Conservation (phyloP, 2,888 invertebrate species). For the Tineola bisselliella region DNA sequence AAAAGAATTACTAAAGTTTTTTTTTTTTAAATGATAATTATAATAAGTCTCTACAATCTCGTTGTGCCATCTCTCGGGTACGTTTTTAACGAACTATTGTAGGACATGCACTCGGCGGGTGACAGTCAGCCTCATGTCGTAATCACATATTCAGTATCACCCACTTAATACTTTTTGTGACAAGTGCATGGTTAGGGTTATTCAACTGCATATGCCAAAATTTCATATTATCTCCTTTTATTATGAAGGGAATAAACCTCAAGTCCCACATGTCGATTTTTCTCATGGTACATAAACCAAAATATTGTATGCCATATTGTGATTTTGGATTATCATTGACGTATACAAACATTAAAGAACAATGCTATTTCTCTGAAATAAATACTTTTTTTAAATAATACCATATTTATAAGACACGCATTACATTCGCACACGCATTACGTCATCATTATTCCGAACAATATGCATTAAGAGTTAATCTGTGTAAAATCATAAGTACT, state of each 20-base stretch:
- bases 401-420: too few species aligned
- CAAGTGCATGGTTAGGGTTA: constrained; percentile 35
- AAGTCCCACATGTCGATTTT: constrained; percentile 14
- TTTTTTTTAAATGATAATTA: too few species aligned
- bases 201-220: constrained; percentile 38
- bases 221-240: constrained; percentile 23
- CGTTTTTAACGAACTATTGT: constrained; percentile 48
- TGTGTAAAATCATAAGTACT: background rate
- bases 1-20: too few species aligned
- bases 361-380: too few species aligned
- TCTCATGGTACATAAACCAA: constrained; percentile 10
- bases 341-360: too few species aligned
- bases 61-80: constrained; percentile 25
- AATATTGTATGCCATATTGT: background rate
- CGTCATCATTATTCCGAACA: background rate
- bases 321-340: background rate
- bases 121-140: constrained; percentile 26
- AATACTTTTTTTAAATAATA: too few species aligned
- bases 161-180: constrained; percentile 45
- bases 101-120: constrained; percentile 22
- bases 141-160: constrained; percentile 59
- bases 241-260: background rate
- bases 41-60: constrained; percentile 20
- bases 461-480: background rate
- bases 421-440: too few species aligned